These are phyloP conservation scores for Hippotragus niger DNA, from an alignment of 2,113 vertebrate genomes.

Conservation along the genomic window DNA sequence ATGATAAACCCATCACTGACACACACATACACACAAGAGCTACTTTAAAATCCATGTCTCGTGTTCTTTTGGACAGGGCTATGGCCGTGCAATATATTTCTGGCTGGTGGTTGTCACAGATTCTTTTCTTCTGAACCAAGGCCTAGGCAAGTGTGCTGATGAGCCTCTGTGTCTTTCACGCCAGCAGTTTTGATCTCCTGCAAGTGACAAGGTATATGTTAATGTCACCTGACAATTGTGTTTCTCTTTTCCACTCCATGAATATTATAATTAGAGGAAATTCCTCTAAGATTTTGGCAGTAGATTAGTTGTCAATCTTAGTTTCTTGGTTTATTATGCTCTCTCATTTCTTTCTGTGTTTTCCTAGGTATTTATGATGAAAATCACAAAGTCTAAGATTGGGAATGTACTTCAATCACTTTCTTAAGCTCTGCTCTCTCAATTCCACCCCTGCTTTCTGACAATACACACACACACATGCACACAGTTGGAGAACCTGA, in stretches of 20 bases:
- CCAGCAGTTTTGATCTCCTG: constrained; percentile 38
- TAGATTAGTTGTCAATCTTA: constrained; percentile 64
- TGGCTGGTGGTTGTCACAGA: neutral
- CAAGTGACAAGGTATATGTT: constrained; percentile 46
- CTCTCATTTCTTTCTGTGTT: constrained; percentile 22
- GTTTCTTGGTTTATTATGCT: constrained; percentile 26
- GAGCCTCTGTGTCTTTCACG: constrained; percentile 18
- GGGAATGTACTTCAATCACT: neutral
- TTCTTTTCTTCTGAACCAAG: neutral
- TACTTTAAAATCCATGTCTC: neutral
- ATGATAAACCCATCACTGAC: neutral
- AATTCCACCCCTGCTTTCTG: neutral
- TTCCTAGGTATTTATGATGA: constrained; percentile 42
- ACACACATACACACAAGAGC: neutral
- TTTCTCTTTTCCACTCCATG: constrained; percentile 59
- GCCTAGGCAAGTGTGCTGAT: neutral
- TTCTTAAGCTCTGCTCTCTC: neutral
- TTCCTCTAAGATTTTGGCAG: constrained; percentile 54
- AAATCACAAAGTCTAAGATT: constrained; percentile 40
- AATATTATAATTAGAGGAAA: constrained; percentile 67
- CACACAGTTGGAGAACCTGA: neutral
- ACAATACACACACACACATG: neutral
- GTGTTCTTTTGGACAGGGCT: neutral
- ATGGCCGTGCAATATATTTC: neutral
- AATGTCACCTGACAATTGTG: constrained; percentile 68